Evolutionary conservation across 2,113 vertebrate species (phyloP).

Genomic region (Gallinago media): DNA sequence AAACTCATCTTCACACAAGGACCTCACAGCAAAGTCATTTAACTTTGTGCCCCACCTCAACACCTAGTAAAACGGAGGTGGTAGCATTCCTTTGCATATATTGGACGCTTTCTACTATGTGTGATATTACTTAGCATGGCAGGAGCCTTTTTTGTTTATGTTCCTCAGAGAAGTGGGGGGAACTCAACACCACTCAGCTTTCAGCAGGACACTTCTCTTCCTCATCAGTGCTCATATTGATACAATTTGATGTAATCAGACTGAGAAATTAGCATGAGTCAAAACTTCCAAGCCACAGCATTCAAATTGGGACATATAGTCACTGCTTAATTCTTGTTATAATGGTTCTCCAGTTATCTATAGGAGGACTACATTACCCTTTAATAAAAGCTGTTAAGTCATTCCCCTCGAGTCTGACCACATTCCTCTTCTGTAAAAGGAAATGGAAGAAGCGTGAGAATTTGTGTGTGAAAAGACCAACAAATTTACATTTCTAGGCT

Average conservation of each 20-base stretch:
- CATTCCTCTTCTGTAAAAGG: conserved; percentile 20
- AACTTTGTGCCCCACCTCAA: background rate
- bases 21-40: background rate
- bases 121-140: background rate
- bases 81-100: background rate
- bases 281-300: background rate
- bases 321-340: background rate
- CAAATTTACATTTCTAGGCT: conserved; percentile 39
- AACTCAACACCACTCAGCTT: background rate
- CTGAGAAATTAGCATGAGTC: background rate
- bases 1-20: background rate
- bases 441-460: conserved; percentile 18
- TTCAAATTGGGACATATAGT: background rate
- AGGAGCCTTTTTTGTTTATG: background rate
- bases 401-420: background rate
- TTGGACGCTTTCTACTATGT: background rate
- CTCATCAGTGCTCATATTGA: background rate
- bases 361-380: background rate
- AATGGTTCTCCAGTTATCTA: background rate
- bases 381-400: conserved; percentile 21
- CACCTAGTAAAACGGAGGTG: background rate
- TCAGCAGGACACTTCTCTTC: background rate
- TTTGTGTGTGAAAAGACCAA: conserved; percentile 36
- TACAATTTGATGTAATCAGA: background rate
- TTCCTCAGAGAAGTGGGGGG: background rate